phyloP scores from a whole-genome alignment of 2,797 vertebrate species.

The Muraenolepis orangiensis region DNA sequence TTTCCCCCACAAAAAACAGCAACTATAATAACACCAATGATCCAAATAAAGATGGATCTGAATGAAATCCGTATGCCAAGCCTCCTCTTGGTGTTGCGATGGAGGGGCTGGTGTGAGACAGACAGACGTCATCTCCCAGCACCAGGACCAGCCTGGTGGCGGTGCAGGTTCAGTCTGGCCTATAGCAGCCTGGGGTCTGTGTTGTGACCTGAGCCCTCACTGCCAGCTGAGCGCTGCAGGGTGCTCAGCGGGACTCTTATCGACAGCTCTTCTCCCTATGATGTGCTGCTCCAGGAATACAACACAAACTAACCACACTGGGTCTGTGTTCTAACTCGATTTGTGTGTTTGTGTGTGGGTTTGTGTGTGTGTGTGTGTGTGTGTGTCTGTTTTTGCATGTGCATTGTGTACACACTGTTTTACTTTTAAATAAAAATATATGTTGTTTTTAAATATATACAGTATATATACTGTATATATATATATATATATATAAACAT shows the following conservation, averaged over 20 bases:
- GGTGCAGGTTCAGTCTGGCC: slow-evolving; percentile 32
- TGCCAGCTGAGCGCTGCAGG: slow-evolving; percentile 60
- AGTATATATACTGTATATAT: no score
- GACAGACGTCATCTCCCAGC: neutral
- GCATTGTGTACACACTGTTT: neutral
- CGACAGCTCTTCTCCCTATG: slow-evolving; percentile 56
- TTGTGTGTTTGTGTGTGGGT: slow-evolving; percentile 34
- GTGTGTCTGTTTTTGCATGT: neutral
- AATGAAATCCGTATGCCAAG: no score
- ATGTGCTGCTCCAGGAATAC: slow-evolving; percentile 60
- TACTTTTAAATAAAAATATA: neutral
- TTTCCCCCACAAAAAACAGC: neutral
- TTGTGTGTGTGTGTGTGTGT: slow-evolving; percentile 1
- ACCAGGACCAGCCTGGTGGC: slow-evolving; percentile 23
- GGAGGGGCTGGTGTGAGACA: no score
- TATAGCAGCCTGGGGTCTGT: slow-evolving; percentile 35
- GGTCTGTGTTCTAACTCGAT: neutral
- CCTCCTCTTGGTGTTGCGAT: no score
- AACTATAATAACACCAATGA: slow-evolving; percentile 14
- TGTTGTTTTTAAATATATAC: no score
- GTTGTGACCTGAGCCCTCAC: slow-evolving; percentile 63
- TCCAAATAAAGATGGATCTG: neutral
- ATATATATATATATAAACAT: no score
- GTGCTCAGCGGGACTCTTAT: slow-evolving; percentile 60
- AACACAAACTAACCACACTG: slow-evolving; percentile 54